phyloP scores from a whole-genome alignment of 2,888 invertebrate species.

The Drosophila paramelanica region DNA sequence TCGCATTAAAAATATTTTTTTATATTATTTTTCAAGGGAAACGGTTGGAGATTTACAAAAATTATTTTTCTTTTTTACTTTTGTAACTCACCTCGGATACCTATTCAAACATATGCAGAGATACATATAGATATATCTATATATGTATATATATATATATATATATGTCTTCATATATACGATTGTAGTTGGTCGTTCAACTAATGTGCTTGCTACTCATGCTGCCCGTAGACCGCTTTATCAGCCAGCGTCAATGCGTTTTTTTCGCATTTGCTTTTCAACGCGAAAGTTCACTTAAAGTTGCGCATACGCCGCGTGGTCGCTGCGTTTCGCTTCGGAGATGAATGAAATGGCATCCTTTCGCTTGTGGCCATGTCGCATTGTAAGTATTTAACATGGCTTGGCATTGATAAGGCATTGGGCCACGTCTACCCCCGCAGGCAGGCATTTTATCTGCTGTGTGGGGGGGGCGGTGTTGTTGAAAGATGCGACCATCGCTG shows the following conservation, averaged over 20 bases:
- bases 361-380: slow-evolving; percentile 45
- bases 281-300: slow-evolving; percentile 58
- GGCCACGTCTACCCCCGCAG: slow-evolving; percentile 34
- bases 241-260: slow-evolving; percentile 49
- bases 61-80: background rate
- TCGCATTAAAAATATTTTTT: too few relatives aligned
- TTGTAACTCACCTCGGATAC: slow-evolving; percentile 7
- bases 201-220: slow-evolving; percentile 29
- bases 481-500: slow-evolving; percentile 63
- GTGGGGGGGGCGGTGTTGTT: slow-evolving; percentile 15
- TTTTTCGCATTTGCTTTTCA: slow-evolving; percentile 28
- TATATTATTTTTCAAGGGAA: too few relatives aligned
- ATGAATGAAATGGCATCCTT: slow-evolving; percentile 71
- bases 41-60: too few relatives aligned
- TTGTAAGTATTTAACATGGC: slow-evolving; percentile 50
- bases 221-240: slow-evolving; percentile 39
- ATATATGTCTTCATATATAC: slow-evolving; percentile 19
- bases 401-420: slow-evolving; percentile 77
- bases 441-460: slow-evolving; percentile 63
- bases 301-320: slow-evolving; percentile 62
- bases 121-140: slow-evolving; percentile 7
- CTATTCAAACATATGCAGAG: background rate
- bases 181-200: slow-evolving; percentile 22
- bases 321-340: slow-evolving; percentile 34
- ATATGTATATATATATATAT: slow-evolving; percentile 1